A percentile compares a stretch with the other conserved stretches of the same genome.
phyloP scores from a whole-genome alignment of 2,113 vertebrate species.

The Grammomys dolichurus region DNA sequence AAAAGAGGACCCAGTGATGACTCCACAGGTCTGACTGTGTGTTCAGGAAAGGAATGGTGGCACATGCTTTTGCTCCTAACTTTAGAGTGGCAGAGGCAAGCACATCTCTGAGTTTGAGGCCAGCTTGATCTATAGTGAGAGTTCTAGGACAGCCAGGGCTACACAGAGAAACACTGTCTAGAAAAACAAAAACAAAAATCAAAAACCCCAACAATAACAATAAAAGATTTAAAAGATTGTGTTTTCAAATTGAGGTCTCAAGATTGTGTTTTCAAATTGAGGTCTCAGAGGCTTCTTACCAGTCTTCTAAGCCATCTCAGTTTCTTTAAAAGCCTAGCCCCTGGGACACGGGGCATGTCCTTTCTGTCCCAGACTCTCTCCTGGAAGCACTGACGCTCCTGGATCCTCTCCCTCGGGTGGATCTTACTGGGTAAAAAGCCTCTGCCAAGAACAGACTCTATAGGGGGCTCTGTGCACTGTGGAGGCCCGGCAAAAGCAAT shows the following conservation, averaged over 20 bases:
- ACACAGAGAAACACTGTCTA: not conserved
- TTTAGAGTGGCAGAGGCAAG: not conserved
- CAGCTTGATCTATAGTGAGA: not conserved
- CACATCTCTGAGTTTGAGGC: not conserved
- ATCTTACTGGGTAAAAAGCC: not conserved
- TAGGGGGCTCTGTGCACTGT: not conserved
- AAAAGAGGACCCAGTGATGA: not conserved
- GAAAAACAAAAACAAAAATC: not conserved
- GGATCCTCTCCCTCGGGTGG: not conserved
- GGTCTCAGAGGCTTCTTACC: not conserved
- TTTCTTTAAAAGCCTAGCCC: not conserved
- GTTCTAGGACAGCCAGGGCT: not conserved
- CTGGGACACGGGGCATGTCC: not conserved
- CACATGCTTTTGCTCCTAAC: rapidly evolving
- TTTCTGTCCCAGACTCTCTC: not conserved
- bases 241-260: not conserved
- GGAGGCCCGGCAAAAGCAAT: not conserved
- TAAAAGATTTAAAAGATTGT: not conserved
- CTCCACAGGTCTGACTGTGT: not conserved
- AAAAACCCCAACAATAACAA: not conserved
- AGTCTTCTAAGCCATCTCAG: not conserved
- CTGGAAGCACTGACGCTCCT: not conserved
- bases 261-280: not conserved
- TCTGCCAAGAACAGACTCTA: not conserved
- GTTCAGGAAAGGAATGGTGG: not conserved